Evolutionary conservation across 2,113 vertebrate species (phyloP), one percentile per base, ranked within the genome.

Genomic region (Gopherus evgoodei): DNA sequence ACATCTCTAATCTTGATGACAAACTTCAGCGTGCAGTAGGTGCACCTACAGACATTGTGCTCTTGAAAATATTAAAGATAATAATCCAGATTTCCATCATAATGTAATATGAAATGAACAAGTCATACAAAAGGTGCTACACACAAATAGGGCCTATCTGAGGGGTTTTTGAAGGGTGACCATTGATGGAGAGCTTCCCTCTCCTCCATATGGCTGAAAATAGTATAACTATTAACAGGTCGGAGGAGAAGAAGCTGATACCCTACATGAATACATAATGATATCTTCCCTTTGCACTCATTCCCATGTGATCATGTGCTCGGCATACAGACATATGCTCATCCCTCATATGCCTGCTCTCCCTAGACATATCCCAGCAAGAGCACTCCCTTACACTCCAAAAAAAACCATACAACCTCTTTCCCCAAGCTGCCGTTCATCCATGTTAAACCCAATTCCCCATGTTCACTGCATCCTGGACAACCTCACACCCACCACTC

Each of bases 31-130:
- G 82, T 1, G 0, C 93, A 90, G 95, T 93, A 96, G 90, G 93
- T 93, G 95, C 90, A 94, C 65, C 69, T 93, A 94, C 93, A 95
- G 75, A 90, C 93, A 97, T 94, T 93, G 95, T 31, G 89, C 90
- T 94, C 93, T 50, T 83, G 82, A 97, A 97, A 97, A 98, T 97
- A 97, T 95, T 94, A 93, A 76, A 97, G 96, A 96, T 96, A 97
- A 86, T 5, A 85, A 97, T 96, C 97, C 93, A 42, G 86, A 84
- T 95, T 96, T 94, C 96, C 93, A 95, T 96, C 95, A 94, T 84
- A 94, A 97, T 86, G 93, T 87, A 96, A 96, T 90, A 89, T 79
- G 92, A 94, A 96, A 96, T 92, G 92, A 96, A 89, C 83, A 86
- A 95, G 84, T 87, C 91, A 93, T 85, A 86, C 5, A 19, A 78